Percentiles rank a stretch among this genome's conserved stretches.
These are phyloP conservation scores for Neoaliturus tenellus DNA, from an alignment of 2,888 invertebrate genomes.

Conservation along the genomic window DNA sequence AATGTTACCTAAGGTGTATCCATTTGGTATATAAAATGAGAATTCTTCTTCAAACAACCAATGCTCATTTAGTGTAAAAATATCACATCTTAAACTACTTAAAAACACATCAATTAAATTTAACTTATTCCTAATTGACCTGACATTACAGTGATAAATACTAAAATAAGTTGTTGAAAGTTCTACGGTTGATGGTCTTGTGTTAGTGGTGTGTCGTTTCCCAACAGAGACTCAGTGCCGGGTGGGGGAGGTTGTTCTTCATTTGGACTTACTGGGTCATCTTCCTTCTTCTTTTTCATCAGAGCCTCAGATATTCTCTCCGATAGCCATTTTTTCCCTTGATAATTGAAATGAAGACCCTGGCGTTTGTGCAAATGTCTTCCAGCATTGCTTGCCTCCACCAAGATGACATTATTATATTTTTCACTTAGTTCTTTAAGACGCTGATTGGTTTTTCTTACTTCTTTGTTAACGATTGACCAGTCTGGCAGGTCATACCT, in stretches of 20 bases:
- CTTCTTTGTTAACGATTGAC: conserved; percentile 12
- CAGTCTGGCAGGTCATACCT: conserved; percentile 7
- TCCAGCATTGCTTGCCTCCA: not conserved
- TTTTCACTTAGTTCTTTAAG: not conserved
- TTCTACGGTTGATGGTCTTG: not conserved
- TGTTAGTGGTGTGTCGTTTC: conserved; percentile 10
- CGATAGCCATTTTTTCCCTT: too few relatives aligned
- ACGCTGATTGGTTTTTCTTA: not conserved
- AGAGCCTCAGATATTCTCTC: too few relatives aligned
- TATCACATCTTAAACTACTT: not conserved
- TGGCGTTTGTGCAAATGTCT: not conserved
- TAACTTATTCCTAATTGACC: not conserved
- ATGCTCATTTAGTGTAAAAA: conserved; percentile 20
- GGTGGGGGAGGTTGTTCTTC: conserved; percentile 14
- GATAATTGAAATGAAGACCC: not conserved
- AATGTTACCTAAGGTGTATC: not conserved
- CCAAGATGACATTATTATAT: not conserved
- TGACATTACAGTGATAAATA: conserved; percentile 10
- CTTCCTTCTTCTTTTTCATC: too few relatives aligned
- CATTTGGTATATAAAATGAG: not conserved
- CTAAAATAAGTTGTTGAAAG: not conserved
- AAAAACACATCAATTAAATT: conserved; percentile 29
- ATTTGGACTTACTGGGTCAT: too few relatives aligned
- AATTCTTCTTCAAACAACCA: conserved; percentile 15
- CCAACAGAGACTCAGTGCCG: not conserved